Conservation (phyloP, 2,113 vertebrate species). For the Machaerirhynchus nigripectus region DNA sequence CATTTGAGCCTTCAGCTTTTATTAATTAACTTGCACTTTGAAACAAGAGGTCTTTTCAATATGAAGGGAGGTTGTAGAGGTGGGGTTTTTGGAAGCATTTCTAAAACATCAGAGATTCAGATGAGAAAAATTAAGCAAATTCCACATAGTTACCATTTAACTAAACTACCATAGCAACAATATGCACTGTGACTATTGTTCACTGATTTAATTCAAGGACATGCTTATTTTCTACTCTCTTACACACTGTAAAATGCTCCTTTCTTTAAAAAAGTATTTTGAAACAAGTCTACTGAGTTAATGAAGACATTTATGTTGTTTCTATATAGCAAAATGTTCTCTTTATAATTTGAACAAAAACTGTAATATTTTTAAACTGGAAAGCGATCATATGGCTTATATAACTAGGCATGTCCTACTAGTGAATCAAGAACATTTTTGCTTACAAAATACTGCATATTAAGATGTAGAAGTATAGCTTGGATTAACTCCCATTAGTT, state of each 20-base stretch:
- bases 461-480: not conserved
- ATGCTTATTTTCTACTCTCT: not conserved
- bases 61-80: not conserved
- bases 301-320: not conserved
- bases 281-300: not conserved
- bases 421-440: not conserved
- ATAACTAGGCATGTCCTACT: not conserved
- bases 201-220: not conserved
- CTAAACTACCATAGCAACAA: not conserved
- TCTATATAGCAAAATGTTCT: not conserved
- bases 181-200: not conserved
- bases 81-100: not conserved
- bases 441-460: not conserved
- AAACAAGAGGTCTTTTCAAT: not conserved
- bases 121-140: not conserved
- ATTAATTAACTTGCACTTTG: not conserved
- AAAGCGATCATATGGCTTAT: not conserved
- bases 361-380: not conserved
- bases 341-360: not conserved
- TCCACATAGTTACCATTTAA: not conserved
- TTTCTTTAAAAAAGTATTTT: not conserved
- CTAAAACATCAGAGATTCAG: not conserved
- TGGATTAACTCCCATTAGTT: not conserved
- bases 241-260: not conserved
- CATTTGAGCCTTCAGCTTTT: not conserved